These are phyloP conservation scores for Prionailurus bengalensis DNA, from an alignment of 2,113 vertebrate species.

Conservation along the genomic window DNA sequence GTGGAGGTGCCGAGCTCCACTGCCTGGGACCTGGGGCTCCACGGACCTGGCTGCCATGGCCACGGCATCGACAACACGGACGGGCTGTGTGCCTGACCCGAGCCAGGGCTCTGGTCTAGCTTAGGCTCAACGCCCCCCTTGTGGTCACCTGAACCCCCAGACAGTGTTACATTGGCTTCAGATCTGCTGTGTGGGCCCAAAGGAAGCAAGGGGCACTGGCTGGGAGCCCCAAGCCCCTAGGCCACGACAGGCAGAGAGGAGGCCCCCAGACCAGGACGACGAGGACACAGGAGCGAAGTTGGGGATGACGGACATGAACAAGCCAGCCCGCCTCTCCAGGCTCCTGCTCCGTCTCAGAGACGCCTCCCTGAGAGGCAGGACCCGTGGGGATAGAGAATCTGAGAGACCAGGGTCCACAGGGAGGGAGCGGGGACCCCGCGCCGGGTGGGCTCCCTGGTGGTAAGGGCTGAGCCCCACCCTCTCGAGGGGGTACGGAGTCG, in stretches of 20 bases:
- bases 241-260: not conserved
- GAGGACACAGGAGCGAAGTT: not conserved
- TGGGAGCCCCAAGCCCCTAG: not conserved
- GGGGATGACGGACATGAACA: rapidly evolving
- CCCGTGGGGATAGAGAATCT: not conserved
- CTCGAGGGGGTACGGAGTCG: not conserved
- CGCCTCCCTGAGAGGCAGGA: not conserved
- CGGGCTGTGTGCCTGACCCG: rapidly evolving
- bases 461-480: not conserved
- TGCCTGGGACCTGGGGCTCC: not conserved
- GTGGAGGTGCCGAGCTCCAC: not conserved
- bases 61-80: rapidly evolving
- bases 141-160: not conserved
- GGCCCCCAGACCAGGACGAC: not conserved
- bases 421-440: rapidly evolving
- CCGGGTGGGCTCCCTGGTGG: not conserved
- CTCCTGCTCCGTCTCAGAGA: not conserved
- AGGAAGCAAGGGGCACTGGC: not conserved
- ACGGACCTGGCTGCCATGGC: not conserved
- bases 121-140: not conserved
- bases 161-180: not conserved
- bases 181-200: not conserved
- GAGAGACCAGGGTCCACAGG: too few relatives aligned
- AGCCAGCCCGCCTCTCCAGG: not conserved
- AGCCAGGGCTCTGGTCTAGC: not conserved